Percentiles rank a stretch among this genome's conserved stretches.
These are phyloP conservation scores for Leptopilina myrica DNA, from an alignment of 2,888 invertebrate genomes.

Conservation along the genomic window DNA sequence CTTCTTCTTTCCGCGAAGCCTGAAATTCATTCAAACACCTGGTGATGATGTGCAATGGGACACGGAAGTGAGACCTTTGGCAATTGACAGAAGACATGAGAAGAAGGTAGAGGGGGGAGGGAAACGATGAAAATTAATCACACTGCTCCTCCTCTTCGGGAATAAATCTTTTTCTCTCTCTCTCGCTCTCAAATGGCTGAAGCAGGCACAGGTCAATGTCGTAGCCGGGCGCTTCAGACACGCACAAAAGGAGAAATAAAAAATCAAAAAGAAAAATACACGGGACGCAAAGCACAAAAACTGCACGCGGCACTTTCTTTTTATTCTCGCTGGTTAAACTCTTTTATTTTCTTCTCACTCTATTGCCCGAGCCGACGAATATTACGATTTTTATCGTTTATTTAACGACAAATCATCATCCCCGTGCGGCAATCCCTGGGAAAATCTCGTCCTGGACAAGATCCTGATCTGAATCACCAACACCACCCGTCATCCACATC, in stretches of 20 bases:
- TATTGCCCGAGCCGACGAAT: too few species aligned
- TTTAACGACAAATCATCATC: neutral
- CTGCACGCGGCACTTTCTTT: constrained; percentile 17
- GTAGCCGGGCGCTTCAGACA: constrained; percentile 38
- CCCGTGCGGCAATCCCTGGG: neutral
- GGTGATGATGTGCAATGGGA: neutral
- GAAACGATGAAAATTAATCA: too few species aligned
- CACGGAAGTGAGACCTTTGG: constrained; percentile 27
- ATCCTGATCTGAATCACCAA: constrained; percentile 23
- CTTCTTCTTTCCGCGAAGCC: constrained; percentile 1
- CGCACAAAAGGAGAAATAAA: neutral
- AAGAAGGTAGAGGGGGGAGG: too few species aligned
- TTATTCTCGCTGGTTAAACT: neutral
- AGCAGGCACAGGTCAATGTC: constrained; percentile 33
- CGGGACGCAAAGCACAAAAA: neutral
- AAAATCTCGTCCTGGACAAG: constrained; percentile 24
- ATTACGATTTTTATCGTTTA: neutral
- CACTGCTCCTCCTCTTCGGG: too few species aligned
- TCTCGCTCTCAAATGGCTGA: constrained; percentile 7
- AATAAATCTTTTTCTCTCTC: neutral
- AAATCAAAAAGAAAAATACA: neutral
- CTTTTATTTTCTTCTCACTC: too few species aligned
- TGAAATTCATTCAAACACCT: constrained; percentile 24
- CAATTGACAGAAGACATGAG: constrained; percentile 40
- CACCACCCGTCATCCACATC: neutral